A percentile compares a stretch with the other conserved stretches of the same genome.
Conservation (phyloP, 1,140 invertebrate species). For the Fopius arisanus region DNA sequence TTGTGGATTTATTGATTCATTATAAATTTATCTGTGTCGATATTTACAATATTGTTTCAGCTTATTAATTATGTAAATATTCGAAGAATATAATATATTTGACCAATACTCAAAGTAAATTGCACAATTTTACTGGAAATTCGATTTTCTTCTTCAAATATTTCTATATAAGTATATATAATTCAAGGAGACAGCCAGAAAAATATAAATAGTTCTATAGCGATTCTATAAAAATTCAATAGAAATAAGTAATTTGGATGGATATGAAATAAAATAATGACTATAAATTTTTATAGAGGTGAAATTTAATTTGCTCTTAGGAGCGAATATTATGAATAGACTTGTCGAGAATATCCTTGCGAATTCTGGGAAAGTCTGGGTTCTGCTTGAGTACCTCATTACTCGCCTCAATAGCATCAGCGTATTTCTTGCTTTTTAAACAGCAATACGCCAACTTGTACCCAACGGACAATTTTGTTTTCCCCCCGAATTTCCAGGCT, state of each 20-base stretch:
- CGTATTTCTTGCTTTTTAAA: slow-evolving; percentile 89
- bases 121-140: background rate
- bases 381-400: slow-evolving; percentile 82
- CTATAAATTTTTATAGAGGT: too few relatives aligned
- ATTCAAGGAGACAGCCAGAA: too few relatives aligned
- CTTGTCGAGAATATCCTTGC: slow-evolving; percentile 94
- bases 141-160: background rate
- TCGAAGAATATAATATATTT: background rate
- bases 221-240: too few relatives aligned
- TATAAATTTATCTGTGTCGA: background rate
- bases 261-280: too few relatives aligned
- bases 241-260: too few relatives aligned
- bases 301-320: too few relatives aligned
- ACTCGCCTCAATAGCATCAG: slow-evolving; percentile 85
- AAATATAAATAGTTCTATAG: too few relatives aligned
- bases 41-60: background rate
- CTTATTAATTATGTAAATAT: background rate
- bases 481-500: slow-evolving; percentile 85
- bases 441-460: slow-evolving; percentile 93
- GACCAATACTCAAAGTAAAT: background rate
- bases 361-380: slow-evolving; percentile 90
- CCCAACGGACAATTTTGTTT: slow-evolving; percentile 83
- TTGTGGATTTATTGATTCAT: background rate
- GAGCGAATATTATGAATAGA: slow-evolving; percentile 84
- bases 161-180: too few relatives aligned